Percentiles rank a stretch among this genome's conserved stretches.
phyloP scores from a whole-genome alignment of 2,797 vertebrate species.

The Heliangelus exortis region DNA sequence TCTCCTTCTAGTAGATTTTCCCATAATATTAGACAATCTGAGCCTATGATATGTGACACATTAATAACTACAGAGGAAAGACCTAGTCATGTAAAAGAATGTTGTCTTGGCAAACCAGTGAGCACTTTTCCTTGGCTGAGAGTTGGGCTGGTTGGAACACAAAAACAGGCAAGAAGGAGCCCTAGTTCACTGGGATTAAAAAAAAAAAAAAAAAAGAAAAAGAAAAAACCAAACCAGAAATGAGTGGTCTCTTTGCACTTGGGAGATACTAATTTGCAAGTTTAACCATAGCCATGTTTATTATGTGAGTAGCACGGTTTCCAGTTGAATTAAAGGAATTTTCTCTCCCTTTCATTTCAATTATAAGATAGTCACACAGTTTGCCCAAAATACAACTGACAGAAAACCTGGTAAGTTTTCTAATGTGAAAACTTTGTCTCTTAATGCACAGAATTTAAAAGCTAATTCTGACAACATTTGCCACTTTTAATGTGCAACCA shows the following conservation, averaged over 20 bases:
- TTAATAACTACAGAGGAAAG: slow-evolving; percentile 72
- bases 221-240: not conserved
- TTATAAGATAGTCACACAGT: not conserved
- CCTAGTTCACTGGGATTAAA: not conserved
- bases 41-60: slow-evolving; percentile 61
- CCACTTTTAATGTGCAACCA: not conserved
- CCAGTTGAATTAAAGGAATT: not conserved
- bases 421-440: not conserved
- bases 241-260: not conserved
- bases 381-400: not conserved
- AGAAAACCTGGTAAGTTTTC: not conserved
- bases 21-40: slow-evolving; percentile 70
- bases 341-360: not conserved
- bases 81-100: slow-evolving; percentile 69
- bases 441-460: not conserved
- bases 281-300: not conserved
- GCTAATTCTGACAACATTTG: not conserved
- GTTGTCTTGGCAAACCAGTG: slow-evolving; percentile 51
- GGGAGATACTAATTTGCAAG: not conserved
- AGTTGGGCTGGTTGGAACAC: slow-evolving; percentile 40
- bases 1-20: slow-evolving; percentile 71
- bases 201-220: not conserved
- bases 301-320: not conserved
- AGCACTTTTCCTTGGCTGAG: slow-evolving; percentile 42
- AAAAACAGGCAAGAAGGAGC: slow-evolving; percentile 17